Evolutionary conservation across 2,888 invertebrate species (phyloP).

Genomic region (Leucania comma): DNA sequence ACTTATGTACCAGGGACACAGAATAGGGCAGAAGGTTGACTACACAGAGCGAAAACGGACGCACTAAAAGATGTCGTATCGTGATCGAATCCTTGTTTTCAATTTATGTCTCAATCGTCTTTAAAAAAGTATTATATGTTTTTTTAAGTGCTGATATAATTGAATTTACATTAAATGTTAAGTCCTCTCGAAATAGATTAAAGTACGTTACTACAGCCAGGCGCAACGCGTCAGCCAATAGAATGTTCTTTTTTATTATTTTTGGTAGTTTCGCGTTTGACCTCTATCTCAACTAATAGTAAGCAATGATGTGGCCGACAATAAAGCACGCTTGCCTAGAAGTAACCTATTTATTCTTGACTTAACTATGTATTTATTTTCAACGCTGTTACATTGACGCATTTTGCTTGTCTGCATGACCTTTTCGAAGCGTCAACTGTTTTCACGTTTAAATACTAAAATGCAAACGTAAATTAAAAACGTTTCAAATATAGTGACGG

Average conservation of each 20-base stretch:
- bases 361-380: too few relatives aligned
- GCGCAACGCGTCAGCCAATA: too few relatives aligned
- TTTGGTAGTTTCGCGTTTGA: too few relatives aligned
- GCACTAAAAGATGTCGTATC: neutral
- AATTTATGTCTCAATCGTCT: neutral
- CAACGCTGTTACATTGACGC: neutral
- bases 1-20: neutral
- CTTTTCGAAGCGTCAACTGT: neutral
- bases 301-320: too few relatives aligned
- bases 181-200: neutral
- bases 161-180: neutral
- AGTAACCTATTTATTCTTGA: too few relatives aligned
- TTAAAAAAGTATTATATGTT: neutral
- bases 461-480: neutral
- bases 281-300: too few relatives aligned
- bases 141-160: neutral
- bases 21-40: conserved; percentile 13
- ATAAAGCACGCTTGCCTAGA: too few relatives aligned
- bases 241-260: too few relatives aligned
- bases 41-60: neutral
- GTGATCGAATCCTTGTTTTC: too few relatives aligned
- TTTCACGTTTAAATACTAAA: neutral
- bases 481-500: neutral
- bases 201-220: neutral
- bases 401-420: neutral